A percentile compares a stretch with the other conserved stretches of the same genome.
Conservation (phyloP, 2,797 vertebrate genomes). For the Somateria mollissima region DNA sequence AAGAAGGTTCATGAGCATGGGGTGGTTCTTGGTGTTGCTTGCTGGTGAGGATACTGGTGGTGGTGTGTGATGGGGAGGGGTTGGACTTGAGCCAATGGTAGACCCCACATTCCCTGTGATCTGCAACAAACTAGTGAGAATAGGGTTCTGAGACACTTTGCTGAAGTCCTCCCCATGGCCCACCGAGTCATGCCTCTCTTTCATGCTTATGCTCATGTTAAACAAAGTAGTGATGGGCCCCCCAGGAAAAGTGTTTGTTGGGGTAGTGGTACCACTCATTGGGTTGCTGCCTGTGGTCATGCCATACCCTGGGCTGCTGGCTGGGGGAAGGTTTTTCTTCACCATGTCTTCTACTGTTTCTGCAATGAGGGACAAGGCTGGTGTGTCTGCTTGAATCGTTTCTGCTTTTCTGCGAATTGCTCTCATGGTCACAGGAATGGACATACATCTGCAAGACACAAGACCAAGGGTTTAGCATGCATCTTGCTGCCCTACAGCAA, state of each 20-base stretch:
- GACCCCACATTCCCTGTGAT: constrained; percentile 95
- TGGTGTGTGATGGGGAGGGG: constrained; percentile 95
- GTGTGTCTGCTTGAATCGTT: constrained; percentile 98
- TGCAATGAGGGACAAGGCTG: constrained; percentile 95
- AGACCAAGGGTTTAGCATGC: background rate
- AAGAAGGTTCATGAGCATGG: constrained; percentile 98
- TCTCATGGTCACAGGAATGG: constrained; percentile 98
- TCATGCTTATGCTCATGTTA: constrained; percentile 86
- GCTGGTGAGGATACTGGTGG: constrained; percentile 96
- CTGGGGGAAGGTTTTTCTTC: constrained; percentile 96
- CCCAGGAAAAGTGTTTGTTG: constrained; percentile 88
- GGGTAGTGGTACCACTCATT: constrained; percentile 90
- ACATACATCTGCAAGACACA: constrained; percentile 90
- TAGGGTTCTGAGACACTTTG: constrained; percentile 99
- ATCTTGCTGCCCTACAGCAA: background rate
- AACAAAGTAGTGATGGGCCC: constrained; percentile 91
- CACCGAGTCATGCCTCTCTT: constrained; percentile 86
- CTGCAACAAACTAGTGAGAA: constrained; percentile 96
- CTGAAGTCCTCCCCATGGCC: constrained; percentile 93
- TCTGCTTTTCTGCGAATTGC: constrained; percentile 98
- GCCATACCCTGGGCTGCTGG: constrained; percentile 95
- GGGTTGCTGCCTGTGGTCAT: constrained; percentile 89
- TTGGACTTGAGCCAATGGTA: constrained; percentile 88
- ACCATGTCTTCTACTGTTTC: constrained; percentile 98
- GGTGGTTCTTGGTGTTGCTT: constrained; percentile 99